Conservation (phyloP, 2,113 vertebrate species). For the Passer domesticus region DNA sequence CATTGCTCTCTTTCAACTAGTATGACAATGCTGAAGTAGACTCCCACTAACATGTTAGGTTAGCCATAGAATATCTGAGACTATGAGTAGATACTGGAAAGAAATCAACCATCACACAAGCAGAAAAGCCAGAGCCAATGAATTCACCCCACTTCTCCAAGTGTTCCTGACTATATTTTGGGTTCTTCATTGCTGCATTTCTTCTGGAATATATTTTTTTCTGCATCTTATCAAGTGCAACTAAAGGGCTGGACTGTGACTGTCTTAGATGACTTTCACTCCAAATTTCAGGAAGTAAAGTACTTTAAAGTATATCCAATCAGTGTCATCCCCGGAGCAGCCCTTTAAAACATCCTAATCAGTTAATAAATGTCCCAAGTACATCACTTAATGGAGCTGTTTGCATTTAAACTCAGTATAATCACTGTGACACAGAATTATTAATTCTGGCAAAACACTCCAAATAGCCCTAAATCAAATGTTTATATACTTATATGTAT, state of each 20-base stretch:
- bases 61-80: background rate
- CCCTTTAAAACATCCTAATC: background rate
- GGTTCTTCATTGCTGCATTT: background rate
- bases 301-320: background rate
- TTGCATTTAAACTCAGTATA: background rate
- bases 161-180: background rate
- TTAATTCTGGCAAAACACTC: background rate
- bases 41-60: background rate
- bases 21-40: background rate
- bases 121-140: background rate
- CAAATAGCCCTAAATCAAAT: background rate
- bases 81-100: background rate
- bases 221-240: background rate
- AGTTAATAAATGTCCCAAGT: background rate
- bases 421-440: background rate
- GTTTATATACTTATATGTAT: background rate
- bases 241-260: background rate
- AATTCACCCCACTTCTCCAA: background rate
- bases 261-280: background rate
- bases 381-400: background rate
- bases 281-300: background rate
- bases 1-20: background rate
- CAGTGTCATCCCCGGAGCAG: accelerated
- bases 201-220: accelerated
- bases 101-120: background rate